Evolutionary conservation across 2,113 vertebrate species (phyloP), one percentile per base, ranked within the genome.

Genomic region (Theristicus caerulescens): DNA sequence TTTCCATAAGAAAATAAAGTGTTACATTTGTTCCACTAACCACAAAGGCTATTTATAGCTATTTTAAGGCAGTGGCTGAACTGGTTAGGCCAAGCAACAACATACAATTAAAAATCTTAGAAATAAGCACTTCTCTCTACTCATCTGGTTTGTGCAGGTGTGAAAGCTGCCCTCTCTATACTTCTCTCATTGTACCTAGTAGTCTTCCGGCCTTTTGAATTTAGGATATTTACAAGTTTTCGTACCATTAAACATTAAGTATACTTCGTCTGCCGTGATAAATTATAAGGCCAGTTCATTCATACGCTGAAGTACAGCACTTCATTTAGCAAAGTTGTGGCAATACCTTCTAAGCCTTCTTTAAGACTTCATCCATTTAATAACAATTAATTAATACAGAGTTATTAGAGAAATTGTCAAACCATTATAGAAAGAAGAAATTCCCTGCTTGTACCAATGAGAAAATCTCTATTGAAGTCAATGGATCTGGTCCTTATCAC

Each of bases 61-160:
- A 15, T 88, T 92, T 83, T 46, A 83, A 55, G 42, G 58, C 42
- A 38, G n/a, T 32, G 18, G 58, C 34, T 80, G 38, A 90, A 93
- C 42, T 74, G 26, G 78, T 71, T 89, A 96, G 40, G 52, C 90
- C 24, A 83, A 96, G 86, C 44, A 81, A 57, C 47, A 96, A 82
- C 24, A 6, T 42, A 70, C 42, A 93, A 91, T 93, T 93, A 89
- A 82, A 93, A 64, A 67, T 34, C 82, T 86, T 61, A 84, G 12
- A 97, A 96, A 88, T 76, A 89, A 76, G 84, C 9, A 51, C 90
- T 91, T 91, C 74, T 89, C n/a, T 91, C 25, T 49, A 74, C 80
- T 95, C 54, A 77, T 25, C 36, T 10, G n/a, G 58, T 77, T 92
- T 54, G 94, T 40, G 38, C 27, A 82, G 62, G 38, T 90, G 91